These are phyloP conservation scores for Galeopterus variegatus DNA, from an alignment of 2,113 vertebrate species.

Conservation along the genomic window DNA sequence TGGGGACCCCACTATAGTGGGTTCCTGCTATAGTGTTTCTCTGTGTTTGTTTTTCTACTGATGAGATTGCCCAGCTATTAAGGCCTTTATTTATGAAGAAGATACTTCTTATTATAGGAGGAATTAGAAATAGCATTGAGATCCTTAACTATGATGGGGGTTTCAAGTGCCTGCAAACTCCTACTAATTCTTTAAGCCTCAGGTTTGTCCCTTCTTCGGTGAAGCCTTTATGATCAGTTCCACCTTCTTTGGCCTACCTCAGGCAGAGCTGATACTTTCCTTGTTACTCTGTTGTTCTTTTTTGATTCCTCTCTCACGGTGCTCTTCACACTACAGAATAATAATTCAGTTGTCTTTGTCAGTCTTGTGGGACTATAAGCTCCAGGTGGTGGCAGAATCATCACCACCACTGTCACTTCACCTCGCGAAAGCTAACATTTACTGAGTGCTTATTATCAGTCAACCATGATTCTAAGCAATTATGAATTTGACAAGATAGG, in stretches of 20 bases:
- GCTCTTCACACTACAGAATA: background rate
- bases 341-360: background rate
- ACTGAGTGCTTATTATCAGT: background rate
- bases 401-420: fast-evolving
- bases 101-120: background rate
- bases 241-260: background rate
- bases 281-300: background rate
- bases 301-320: background rate
- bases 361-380: background rate
- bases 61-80: background rate
- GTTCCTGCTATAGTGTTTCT: background rate
- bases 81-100: background rate
- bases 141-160: background rate
- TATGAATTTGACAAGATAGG: background rate
- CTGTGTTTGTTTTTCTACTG: background rate
- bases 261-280: background rate
- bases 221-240: background rate
- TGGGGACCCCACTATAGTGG: background rate
- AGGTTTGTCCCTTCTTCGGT: background rate
- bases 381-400: background rate
- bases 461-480: background rate
- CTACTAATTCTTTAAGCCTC: background rate
- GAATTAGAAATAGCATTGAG: background rate
- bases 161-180: background rate
- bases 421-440: background rate